Conservation (phyloP, 2,888 invertebrate species). For the Resseliella maxima region DNA sequence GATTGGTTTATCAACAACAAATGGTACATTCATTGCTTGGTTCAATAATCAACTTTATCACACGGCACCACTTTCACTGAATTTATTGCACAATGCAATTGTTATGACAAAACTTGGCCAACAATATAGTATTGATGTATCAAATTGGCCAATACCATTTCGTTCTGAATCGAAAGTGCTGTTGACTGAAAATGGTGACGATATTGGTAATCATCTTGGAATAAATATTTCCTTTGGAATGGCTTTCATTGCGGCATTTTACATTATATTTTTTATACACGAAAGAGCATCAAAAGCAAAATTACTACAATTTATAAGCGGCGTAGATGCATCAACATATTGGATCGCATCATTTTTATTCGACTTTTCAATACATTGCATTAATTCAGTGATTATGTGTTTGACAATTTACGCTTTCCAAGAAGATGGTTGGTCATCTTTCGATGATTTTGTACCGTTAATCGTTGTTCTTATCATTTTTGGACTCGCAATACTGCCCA, state of each 20-base stretch:
- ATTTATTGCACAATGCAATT: slow-evolving; percentile 74
- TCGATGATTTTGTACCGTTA: slow-evolving; percentile 68
- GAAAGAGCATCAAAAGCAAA: slow-evolving; percentile 78
- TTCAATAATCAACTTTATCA: slow-evolving; percentile 86
- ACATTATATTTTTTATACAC: slow-evolving; percentile 53
- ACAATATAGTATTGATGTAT: slow-evolving; percentile 66
- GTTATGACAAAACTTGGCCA: slow-evolving; percentile 65
- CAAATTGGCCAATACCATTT: slow-evolving; percentile 78
- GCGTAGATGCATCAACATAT: slow-evolving; percentile 74
- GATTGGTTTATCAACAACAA: slow-evolving; percentile 70
- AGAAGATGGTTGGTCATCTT: slow-evolving; percentile 56
- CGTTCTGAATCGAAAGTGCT: slow-evolving; percentile 68
- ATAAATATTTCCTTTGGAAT: slow-evolving; percentile 79
- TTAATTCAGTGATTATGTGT: slow-evolving; percentile 74
- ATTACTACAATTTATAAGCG: slow-evolving; percentile 78
- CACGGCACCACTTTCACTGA: slow-evolving; percentile 75
- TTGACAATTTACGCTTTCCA: slow-evolving; percentile 75
- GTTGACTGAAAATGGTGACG: slow-evolving; percentile 62
- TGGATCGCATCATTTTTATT: slow-evolving; percentile 77
- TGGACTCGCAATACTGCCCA: slow-evolving; percentile 76
- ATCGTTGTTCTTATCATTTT: slow-evolving; percentile 73
- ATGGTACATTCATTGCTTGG: slow-evolving; percentile 68
- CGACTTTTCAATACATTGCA: slow-evolving; percentile 74
- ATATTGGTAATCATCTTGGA: slow-evolving; percentile 71
- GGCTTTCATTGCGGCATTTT: slow-evolving; percentile 72